These are phyloP conservation scores for Poecile atricapillus DNA, from an alignment of 2,113 vertebrate genomes.

Conservation along the genomic window DNA sequence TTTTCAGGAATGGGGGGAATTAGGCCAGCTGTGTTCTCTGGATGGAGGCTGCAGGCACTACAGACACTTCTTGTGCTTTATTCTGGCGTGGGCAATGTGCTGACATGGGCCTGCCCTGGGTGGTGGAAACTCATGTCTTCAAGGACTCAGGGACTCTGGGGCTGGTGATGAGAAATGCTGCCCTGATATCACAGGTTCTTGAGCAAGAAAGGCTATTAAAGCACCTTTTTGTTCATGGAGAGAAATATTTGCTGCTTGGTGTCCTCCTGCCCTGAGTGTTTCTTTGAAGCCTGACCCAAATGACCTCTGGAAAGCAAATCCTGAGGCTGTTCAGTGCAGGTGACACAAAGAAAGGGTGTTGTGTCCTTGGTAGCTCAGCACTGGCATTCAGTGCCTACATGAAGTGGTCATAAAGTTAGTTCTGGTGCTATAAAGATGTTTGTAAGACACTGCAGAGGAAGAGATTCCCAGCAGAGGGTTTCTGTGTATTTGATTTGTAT, in stretches of 20 bases:
- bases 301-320: neutral
- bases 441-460: neutral
- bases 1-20: neutral
- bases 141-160: rapidly evolving
- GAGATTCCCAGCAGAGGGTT: neutral
- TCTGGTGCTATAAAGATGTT: neutral
- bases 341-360: rapidly evolving
- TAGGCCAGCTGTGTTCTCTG: neutral
- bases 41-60: neutral
- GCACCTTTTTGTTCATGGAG: neutral
- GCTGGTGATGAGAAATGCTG: neutral
- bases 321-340: neutral
- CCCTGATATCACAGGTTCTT: neutral
- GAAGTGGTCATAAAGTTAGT: neutral
- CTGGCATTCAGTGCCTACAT: neutral
- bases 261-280: neutral
- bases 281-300: neutral
- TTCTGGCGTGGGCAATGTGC: neutral
- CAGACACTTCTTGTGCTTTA: neutral
- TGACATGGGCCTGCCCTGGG: neutral
- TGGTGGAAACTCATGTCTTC: neutral
- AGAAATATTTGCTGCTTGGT: neutral
- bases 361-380: neutral
- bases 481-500: neutral
- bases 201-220: neutral